phyloP scores from a whole-genome alignment of 2,113 vertebrate genomes.

The Saccopteryx bilineata region DNA sequence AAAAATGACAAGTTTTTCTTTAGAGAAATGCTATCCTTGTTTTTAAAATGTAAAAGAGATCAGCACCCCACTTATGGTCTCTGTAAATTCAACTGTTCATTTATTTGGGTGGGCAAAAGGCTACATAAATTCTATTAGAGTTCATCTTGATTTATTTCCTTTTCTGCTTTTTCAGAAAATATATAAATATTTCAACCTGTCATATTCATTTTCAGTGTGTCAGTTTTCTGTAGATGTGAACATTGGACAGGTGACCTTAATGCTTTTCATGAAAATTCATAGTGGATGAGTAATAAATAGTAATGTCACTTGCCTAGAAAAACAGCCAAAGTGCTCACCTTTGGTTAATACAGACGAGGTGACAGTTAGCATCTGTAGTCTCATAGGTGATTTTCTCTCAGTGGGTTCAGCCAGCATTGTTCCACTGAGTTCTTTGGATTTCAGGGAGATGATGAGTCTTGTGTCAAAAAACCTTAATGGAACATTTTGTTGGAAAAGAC shows the following conservation, averaged over 20 bases:
- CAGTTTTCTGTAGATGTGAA: slow-evolving; percentile 39
- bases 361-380: not conserved
- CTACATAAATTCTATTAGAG: no score
- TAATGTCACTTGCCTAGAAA: not conserved
- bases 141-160: not conserved
- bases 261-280: slow-evolving; percentile 8
- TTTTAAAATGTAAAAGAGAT: no score
- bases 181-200: slow-evolving; percentile 27
- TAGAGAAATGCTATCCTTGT: no score
- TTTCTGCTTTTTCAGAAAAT: slow-evolving; percentile 53
- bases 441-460: not conserved
- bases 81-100: no score
- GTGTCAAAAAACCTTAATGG: slow-evolving; percentile 1
- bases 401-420: not conserved
- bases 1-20: no score
- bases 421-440: not conserved
- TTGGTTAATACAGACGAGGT: not conserved
- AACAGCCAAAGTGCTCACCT: not conserved
- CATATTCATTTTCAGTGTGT: slow-evolving; percentile 53
- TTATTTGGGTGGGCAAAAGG: no score
- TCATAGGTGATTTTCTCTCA: not conserved
- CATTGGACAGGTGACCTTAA: not conserved
- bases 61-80: no score
- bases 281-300: slow-evolving; percentile 41
- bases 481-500: not conserved